These are phyloP conservation scores for Ciona savignyi DNA, from an alignment of 23 tunicate species.

Conservation along the genomic window DNA sequence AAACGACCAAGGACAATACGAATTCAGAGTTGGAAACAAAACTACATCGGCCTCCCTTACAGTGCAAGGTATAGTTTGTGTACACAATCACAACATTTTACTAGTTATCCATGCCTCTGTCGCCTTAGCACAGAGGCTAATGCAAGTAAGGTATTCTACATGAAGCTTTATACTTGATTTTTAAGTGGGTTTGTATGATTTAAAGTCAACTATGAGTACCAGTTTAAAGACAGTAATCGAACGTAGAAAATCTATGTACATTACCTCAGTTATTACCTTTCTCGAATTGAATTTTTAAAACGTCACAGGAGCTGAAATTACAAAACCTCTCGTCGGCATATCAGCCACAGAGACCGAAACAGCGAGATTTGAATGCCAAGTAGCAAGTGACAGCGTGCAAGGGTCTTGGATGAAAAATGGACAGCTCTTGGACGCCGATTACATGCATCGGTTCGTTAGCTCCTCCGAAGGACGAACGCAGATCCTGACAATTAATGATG, in stretches of 20 bases:
- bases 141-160: too few species aligned
- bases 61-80: constrained; percentile 53
- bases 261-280: too few species aligned
- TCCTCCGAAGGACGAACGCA: constrained; percentile 26
- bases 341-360: constrained; percentile 30
- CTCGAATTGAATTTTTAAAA: too few species aligned
- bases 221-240: too few species aligned
- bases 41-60: constrained; percentile 23
- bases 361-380: constrained; percentile 55
- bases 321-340: constrained; percentile 44
- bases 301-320: constrained; percentile 66
- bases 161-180: too few species aligned
- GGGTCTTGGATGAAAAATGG: constrained; percentile 82
- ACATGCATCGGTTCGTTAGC: constrained; percentile 16
- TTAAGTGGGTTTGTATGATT: too few species aligned
- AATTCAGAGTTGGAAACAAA: constrained; percentile 51
- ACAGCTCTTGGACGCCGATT: constrained; percentile 7
- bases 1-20: constrained; percentile 71
- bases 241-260: too few species aligned
- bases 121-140: too few species aligned
- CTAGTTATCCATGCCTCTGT: too few species aligned
- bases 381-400: constrained; percentile 41
- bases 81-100: too few species aligned
- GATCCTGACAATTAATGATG: constrained; percentile 22
- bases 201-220: too few species aligned